Base-by-base conservation (phyloP, 23 tunicate genomes). In the Styela clava region DNA sequence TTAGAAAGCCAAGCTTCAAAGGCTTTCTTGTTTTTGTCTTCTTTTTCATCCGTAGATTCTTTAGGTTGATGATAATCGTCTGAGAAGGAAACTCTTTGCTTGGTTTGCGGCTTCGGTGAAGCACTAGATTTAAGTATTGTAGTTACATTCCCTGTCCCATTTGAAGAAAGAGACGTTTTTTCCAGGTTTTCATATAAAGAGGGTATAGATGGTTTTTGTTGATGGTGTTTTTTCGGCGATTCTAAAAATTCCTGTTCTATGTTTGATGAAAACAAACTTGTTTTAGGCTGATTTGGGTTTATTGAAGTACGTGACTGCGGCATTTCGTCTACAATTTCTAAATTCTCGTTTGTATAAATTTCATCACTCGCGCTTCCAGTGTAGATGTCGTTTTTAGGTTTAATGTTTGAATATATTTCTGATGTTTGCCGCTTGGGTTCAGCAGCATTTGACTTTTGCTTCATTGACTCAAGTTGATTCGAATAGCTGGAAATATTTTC, bases 1-100 rank as follows among this genome's bases (percentile, higher is more conserved):
- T 80, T 72, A 25, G 73, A 78, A 25, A 78, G 62, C 95, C 95
- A 89, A n/a, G 84, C 79, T 20, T 27, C 70, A 71, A 74, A 89
- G 2, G 95, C 95, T 35, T 83, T 85, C 26, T 81, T 74, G 82
- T 82, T 89, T 68, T 81, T 85, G 74, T 89, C 89, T 62, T 74
- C 78, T 78, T 78, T 67, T 19, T 67, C 31, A 67, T 67, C 22
- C 31, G 31, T 29, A 16, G 30, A 29, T 29, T 67, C 71, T 12
- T 7, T 44, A 12, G 12, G 7, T 44, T 44, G 7, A 44, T 44
- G 12, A 44, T 44, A 5, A 5, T 44, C 56, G 12, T 7, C 7
- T 12, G 56, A 44, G 12, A 44, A 44, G 7, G 56, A 44, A 5
- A 44, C 56, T 44, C 56, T 34, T 73, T 73, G 78, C 52, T 52